Percentiles rank a stretch among this genome's conserved stretches.
Evolutionary conservation across 1,140 invertebrate species (phyloP).

Genomic region (Carposina sasakii): DNA sequence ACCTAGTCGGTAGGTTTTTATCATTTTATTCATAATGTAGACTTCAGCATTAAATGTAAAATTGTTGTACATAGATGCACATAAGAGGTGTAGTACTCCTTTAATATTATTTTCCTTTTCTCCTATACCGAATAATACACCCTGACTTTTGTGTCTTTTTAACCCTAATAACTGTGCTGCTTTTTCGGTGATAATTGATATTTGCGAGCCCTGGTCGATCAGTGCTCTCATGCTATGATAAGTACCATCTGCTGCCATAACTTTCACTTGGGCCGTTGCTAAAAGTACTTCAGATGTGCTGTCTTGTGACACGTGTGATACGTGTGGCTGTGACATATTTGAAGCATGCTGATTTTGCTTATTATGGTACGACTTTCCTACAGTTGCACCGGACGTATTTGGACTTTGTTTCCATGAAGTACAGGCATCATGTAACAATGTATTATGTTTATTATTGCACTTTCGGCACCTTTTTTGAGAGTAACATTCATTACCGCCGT

Average conservation of each 20-base stretch:
- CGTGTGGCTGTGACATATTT: neutral
- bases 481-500: too few relatives aligned
- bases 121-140: neutral
- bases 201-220: slow-evolving; percentile 11
- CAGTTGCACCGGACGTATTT: too few relatives aligned
- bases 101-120: neutral
- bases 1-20: slow-evolving; percentile 2
- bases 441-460: neutral
- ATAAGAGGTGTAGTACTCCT: neutral
- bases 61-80: neutral
- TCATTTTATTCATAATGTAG: slow-evolving; percentile 2
- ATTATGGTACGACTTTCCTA: too few relatives aligned
- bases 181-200: slow-evolving; percentile 4
- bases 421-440: neutral
- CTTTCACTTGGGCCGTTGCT: neutral
- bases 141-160: neutral
- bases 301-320: neutral
- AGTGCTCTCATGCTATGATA: slow-evolving; percentile 2
- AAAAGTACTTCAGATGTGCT: neutral
- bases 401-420: too few relatives aligned
- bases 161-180: slow-evolving; percentile 3
- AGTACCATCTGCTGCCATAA: neutral
- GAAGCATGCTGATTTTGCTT: too few relatives aligned
- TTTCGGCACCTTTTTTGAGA: too few relatives aligned
- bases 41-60: slow-evolving; percentile 1